Conservation (phyloP, 2,888 invertebrate species). For the Ennomos fuscantarius region DNA sequence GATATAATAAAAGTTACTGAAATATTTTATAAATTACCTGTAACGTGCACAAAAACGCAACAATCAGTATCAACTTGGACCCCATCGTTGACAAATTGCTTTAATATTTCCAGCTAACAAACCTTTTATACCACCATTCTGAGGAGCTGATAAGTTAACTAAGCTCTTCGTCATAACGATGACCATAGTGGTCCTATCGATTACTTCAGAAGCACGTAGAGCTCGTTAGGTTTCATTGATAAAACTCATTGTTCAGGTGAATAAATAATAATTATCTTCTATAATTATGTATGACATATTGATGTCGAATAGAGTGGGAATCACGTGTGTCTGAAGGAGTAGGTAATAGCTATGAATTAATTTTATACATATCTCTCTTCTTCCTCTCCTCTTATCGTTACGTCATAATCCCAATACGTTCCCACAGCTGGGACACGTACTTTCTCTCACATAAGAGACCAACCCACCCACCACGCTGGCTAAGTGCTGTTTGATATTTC, state of each 20-base stretch:
- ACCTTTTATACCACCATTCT: slow-evolving; percentile 33
- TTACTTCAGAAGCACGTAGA: slow-evolving; percentile 51
- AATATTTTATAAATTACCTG: slow-evolving; percentile 54
- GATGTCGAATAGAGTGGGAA: slow-evolving; percentile 11
- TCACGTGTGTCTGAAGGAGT: slow-evolving; percentile 17
- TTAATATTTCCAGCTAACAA: slow-evolving; percentile 14
- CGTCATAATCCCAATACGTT: too few relatives aligned
- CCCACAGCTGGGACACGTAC: too few relatives aligned
- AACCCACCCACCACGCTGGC: too few relatives aligned
- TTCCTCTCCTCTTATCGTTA: too few relatives aligned
- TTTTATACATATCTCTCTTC: too few relatives aligned
- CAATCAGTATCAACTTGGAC: slow-evolving; percentile 45
- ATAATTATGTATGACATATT: neutral
- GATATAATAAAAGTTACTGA: neutral
- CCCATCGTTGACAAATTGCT: slow-evolving; percentile 54
- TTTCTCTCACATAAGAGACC: too few relatives aligned
- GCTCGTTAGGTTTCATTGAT: slow-evolving; percentile 39
- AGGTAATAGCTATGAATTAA: neutral
- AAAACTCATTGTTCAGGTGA: slow-evolving; percentile 44
- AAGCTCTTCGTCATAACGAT: slow-evolving; percentile 51
- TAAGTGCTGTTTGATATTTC: too few relatives aligned
- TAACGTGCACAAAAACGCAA: slow-evolving; percentile 53
- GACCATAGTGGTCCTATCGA: slow-evolving; percentile 41
- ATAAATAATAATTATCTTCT: slow-evolving; percentile 24
- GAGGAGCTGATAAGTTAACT: slow-evolving; percentile 50